Evolutionary conservation across 2,888 invertebrate genomes (phyloP).

Genomic region (Calameuta pallipes): DNA sequence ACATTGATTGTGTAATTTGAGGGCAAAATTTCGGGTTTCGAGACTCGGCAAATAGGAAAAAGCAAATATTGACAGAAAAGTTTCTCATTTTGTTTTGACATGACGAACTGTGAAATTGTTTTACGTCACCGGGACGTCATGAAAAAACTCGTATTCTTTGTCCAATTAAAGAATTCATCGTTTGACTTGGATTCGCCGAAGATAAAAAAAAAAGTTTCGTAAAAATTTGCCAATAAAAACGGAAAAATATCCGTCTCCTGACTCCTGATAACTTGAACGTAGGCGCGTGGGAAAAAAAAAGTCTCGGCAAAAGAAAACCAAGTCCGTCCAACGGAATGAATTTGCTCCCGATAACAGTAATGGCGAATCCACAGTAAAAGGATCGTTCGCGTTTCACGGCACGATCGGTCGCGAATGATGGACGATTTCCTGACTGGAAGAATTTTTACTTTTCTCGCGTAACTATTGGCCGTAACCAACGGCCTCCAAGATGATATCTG

Average conservation of each 20-base stretch:
- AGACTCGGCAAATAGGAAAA: not conserved
- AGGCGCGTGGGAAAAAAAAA: not conserved
- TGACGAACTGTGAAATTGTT: not conserved
- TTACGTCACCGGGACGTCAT: not conserved
- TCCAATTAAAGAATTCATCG: not conserved
- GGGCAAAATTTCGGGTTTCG: not conserved
- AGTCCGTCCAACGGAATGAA: not conserved
- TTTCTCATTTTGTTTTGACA: not conserved
- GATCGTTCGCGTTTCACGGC: not conserved
- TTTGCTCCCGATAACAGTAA: not conserved
- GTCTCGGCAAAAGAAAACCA: not conserved
- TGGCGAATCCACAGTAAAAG: not conserved
- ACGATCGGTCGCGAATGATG: not conserved
- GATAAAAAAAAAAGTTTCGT: not conserved
- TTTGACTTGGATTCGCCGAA: not conserved
- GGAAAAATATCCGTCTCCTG: not conserved
- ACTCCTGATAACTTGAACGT: not conserved
- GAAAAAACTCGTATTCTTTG: not conserved
- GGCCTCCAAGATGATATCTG: not conserved
- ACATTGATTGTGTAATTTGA: slow-evolving; percentile 14
- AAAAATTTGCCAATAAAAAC: not conserved
- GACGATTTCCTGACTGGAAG: not conserved
- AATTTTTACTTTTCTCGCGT: not conserved
- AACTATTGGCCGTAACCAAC: not conserved
- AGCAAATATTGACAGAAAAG: not conserved